Conservation (phyloP, 1,140 invertebrate species). For the Drosophila pseudoobscura region DNA sequence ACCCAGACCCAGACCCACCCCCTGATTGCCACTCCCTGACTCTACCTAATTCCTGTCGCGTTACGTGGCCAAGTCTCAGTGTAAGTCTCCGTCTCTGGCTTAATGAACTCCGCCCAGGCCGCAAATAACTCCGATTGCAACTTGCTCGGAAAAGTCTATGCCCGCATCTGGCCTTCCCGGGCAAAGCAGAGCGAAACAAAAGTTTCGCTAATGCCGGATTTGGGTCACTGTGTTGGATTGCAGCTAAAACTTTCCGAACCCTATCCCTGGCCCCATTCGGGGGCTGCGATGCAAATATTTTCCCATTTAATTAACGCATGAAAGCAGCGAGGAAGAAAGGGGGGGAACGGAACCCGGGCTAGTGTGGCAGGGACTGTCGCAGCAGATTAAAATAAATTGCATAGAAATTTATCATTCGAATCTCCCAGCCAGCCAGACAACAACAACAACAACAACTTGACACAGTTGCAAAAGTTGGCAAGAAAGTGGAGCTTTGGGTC, state of each 20-base stretch:
- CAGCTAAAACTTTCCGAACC: slow-evolving; percentile 55
- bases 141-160: not conserved
- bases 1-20: no score
- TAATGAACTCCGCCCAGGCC: slow-evolving; percentile 38
- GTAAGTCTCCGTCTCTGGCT: not conserved
- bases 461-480: slow-evolving; percentile 72
- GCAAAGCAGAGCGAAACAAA: slow-evolving; percentile 35
- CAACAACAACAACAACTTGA: slow-evolving; percentile 55
- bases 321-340: slow-evolving; percentile 50
- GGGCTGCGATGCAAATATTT: slow-evolving; percentile 68
- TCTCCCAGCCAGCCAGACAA: slow-evolving; percentile 47
- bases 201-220: slow-evolving; percentile 64
- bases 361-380: slow-evolving; percentile 49
- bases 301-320: slow-evolving; percentile 79
- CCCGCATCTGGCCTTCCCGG: not conserved
- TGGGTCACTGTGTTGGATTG: slow-evolving; percentile 70
- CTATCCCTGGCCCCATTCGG: slow-evolving; percentile 15
- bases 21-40: no score
- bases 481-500: slow-evolving; percentile 76
- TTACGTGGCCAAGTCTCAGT: not conserved
- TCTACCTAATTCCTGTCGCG: no score
- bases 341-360: not conserved
- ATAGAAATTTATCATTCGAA: slow-evolving; percentile 77
- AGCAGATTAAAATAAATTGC: slow-evolving; percentile 79
- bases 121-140: slow-evolving; percentile 18